These are phyloP conservation scores for Heterodera filipjevi DNA, from an alignment of 2,888 invertebrate genomes.

Conservation along the genomic window DNA sequence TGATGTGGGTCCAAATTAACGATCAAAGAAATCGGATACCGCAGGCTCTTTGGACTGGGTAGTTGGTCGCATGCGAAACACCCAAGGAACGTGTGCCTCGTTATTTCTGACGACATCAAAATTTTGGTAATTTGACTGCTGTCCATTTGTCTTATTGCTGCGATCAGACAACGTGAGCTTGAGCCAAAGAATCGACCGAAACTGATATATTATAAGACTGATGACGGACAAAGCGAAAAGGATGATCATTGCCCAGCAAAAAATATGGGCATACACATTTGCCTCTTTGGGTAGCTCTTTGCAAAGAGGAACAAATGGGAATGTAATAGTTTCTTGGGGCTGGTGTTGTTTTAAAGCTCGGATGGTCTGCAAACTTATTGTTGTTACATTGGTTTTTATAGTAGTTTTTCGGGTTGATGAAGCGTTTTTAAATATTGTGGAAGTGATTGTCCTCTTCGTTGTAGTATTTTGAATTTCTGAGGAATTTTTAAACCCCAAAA, in stretches of 20 bases:
- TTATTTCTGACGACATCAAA: constrained; percentile 6
- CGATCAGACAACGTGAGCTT: background rate
- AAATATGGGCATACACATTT: background rate
- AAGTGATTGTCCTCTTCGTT: too few relatives aligned
- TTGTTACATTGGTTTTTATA: background rate
- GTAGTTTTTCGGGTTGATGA: background rate
- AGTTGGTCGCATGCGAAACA: constrained; percentile 25
- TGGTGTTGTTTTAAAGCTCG: background rate
- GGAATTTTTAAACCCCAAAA: background rate
- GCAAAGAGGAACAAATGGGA: background rate
- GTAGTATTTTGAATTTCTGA: too few relatives aligned
- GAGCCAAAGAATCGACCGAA: background rate
- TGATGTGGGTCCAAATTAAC: constrained; percentile 17
- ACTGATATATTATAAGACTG: background rate
- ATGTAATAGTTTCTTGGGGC: background rate
- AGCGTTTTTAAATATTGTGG: too few relatives aligned
- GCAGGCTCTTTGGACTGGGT: background rate
- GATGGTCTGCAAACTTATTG: background rate
- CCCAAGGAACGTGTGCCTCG: constrained; percentile 11
- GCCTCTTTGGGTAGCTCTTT: constrained; percentile 5
- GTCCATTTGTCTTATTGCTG: background rate
- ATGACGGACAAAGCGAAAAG: background rate
- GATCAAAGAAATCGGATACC: constrained; percentile 16
- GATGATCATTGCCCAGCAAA: constrained; percentile 5
- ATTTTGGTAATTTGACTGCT: constrained; percentile 12